Evolutionary conservation across 2,888 invertebrate genomes (phyloP).

Genomic region (Drosophila ezoana): DNA sequence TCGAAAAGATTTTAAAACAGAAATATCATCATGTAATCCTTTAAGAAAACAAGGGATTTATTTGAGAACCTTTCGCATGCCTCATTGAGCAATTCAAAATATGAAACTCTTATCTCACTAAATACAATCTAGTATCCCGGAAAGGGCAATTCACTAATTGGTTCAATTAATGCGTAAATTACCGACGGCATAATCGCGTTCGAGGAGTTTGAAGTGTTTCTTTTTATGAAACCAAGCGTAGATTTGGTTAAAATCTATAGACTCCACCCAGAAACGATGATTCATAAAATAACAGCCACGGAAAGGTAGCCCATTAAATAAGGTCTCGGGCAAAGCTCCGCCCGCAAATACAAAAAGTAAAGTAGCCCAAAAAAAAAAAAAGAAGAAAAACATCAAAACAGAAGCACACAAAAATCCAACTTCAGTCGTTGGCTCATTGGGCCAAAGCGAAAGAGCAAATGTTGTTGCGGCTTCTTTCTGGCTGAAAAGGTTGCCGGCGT

Average conservation of each 20-base stretch:
- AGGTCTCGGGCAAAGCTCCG: conserved; percentile 65
- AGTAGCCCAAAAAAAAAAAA: conserved; percentile 49
- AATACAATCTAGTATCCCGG: conserved; percentile 22
- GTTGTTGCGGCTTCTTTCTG: conserved; percentile 49
- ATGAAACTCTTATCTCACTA: conserved; percentile 35
- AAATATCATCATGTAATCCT: conserved; percentile 66
- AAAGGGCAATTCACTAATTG: conserved; percentile 50
- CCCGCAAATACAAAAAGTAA: conserved; percentile 52
- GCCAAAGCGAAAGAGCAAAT: conserved; percentile 59
- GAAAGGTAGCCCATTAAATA: conserved; percentile 53
- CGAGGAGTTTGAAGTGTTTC: neutral
- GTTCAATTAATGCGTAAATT: conserved; percentile 62
- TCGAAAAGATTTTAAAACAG: conserved; percentile 19
- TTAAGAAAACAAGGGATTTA: conserved; percentile 62
- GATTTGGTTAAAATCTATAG: conserved; percentile 39
- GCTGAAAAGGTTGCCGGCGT: conserved; percentile 52
- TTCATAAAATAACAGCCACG: conserved; percentile 46
- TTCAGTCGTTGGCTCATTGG: conserved; percentile 40
- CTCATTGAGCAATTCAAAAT: conserved; percentile 58
- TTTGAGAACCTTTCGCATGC: conserved; percentile 34
- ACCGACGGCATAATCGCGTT: conserved; percentile 41
- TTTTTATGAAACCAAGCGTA: conserved; percentile 2
- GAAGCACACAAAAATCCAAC: conserved; percentile 43
- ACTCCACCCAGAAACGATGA: conserved; percentile 66
- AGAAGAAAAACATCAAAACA: conserved; percentile 38